These are phyloP conservation scores for Crossocerus cetratus DNA, from an alignment of 2,888 invertebrate species.

Conservation along the genomic window DNA sequence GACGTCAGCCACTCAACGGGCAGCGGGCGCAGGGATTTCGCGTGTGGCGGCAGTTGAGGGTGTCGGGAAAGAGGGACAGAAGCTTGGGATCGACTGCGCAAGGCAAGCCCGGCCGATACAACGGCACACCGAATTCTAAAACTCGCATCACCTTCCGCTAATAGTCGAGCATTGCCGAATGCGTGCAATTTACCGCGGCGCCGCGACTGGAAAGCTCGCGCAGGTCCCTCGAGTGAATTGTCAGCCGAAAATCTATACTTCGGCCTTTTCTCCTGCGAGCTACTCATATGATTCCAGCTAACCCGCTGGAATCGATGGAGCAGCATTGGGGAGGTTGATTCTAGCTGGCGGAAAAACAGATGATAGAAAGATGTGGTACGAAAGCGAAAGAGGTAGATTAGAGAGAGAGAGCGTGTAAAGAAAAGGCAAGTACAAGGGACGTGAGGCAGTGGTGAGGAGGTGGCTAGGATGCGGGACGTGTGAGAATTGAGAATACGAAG, in stretches of 20 bases:
- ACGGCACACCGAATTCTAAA: background rate
- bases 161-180: background rate
- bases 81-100: background rate
- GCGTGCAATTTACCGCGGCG: background rate
- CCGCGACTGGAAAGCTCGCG: background rate
- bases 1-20: background rate
- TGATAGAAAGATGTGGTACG: background rate
- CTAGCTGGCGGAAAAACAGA: background rate
- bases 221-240: background rate
- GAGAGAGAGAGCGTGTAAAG: background rate
- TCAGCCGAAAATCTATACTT: background rate
- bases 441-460: slow-evolving; percentile 44
- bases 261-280: background rate
- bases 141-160: background rate
- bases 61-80: background rate
- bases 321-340: background rate
- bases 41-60: background rate
- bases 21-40: background rate
- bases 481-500: background rate
- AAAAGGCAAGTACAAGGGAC: slow-evolving; percentile 29
- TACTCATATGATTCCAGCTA: background rate
- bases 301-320: background rate
- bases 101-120: background rate
- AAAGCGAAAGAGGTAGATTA: background rate
- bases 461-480: slow-evolving; percentile 13